Evolutionary conservation across 2,113 vertebrate genomes (phyloP), one percentile per base, ranked within the genome.

Genomic region (Euleptes europaea): DNA sequence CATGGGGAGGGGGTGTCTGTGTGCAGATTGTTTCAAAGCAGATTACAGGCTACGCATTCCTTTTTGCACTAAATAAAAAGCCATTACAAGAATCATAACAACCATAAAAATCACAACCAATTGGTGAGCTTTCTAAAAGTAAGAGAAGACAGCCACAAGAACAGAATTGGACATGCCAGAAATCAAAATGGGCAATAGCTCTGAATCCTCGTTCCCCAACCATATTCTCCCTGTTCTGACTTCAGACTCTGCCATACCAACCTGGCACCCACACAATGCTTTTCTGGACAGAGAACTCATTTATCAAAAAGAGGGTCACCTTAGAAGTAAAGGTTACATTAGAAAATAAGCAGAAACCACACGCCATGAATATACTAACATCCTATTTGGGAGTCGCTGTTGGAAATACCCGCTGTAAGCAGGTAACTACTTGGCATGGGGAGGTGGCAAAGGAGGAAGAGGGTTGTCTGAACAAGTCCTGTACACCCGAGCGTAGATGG

Each of bases 281-380:
- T 92, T 90, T 88, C 92, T 92, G 89, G 90, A 92, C 85, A 91
- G 90, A 94, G 93, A 94, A 94, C 93, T 94, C 88, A 0, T 91
- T 72, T 65, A 54, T 69, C 14, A 93, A 90, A 65, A 79, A 93
- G 86, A 84, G 90, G 92, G 92, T 94, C 93, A 91, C 90, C 54
- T 0, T 93, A 91, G 88, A 90, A 94, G 91, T 93, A 92, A 84
- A 85, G 91, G 89, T 69, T 57, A 91, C 83, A 80, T 74, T 82
- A 94, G 88, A 95, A 94, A 94, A 91, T 92, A 95, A 95, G 95
- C 89, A 23, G 91, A 94, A 91, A 90, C 79, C 83, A 94, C 51
- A 71, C 95, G 95, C 95, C 96, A 94, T 96, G 96, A 92, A 94
- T 92, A 91, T 4, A 92, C 89, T 89, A 69, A 89, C 33, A 94